Base-by-base conservation (phyloP, 2,797 vertebrate genomes). In the Numenius phaeopus region DNA sequence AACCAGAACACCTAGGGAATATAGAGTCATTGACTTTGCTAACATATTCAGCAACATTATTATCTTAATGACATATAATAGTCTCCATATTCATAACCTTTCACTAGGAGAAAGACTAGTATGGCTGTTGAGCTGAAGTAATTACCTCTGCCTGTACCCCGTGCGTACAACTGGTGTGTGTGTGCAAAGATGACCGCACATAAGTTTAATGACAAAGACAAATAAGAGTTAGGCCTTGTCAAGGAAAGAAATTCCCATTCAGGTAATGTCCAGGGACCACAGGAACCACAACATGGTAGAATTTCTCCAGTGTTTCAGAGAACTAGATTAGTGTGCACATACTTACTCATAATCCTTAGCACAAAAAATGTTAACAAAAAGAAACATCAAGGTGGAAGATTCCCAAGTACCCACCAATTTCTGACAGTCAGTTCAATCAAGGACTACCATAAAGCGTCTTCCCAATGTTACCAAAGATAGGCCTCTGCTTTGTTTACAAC, bases 21-120 rank as follows among this genome's bases (percentile, higher is more conserved):
- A 70, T 8, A 90, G n/a, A 91, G 70, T 22, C 58, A 80, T 30
- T 94, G 83, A 83, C 69, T 96, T 73, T 4, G 7, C 47, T 89
- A 61, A 52, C 61, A 59, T 40, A 86, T 27, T 84, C 90, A 89
- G 76, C 94, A 91, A 46, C 32, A 27, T 94, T 69, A 96, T 96
- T 95, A 94, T 70, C 94, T 83, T 96, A 97, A 97, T 96, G 64
- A 82, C 85, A 77, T 42, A 42, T 95, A 97, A 96, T 87, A 88
- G 93, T 49, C 52, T 91, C 89, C 90, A 83, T 62, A 95, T 50
- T 89, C 89, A 82, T 54, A 93, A 83, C 52, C 78, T 94, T 83
- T 80, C 49, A 46, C 59, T 40, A 70, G 44, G 18, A 86, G 62
- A 69, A 89, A 72, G n/a, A 21, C 71, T 42, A 57, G 52, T 14